Conservation (phyloP, 2,113 vertebrate species). For the Macquaria australasica region DNA sequence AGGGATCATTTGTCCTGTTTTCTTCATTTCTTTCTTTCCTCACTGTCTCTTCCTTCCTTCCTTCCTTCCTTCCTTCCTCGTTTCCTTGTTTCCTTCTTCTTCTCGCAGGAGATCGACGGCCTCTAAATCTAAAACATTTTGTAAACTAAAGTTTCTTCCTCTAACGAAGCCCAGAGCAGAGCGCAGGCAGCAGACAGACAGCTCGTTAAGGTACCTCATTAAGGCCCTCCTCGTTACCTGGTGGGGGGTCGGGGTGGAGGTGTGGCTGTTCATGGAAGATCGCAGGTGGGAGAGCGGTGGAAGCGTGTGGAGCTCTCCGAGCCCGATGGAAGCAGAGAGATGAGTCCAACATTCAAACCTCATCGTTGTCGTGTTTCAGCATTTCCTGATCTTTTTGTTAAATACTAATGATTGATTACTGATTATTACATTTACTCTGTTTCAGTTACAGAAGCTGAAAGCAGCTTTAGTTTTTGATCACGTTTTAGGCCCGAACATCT, state of each 20-base stretch:
- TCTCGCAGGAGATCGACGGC: not conserved
- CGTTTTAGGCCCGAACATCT: not conserved
- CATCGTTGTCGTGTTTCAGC: not conserved
- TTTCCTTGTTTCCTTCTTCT: not conserved
- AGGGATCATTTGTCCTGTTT: too few species aligned
- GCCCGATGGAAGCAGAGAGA: slow-evolving; percentile 65
- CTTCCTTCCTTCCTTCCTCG: not conserved
- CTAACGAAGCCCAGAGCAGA: not conserved
- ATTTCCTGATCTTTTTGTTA: not conserved
- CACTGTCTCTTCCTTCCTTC: not conserved
- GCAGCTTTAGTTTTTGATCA: not conserved
- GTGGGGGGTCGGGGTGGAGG: not conserved
- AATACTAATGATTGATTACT: not conserved
- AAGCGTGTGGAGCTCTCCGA: slow-evolving; percentile 46
- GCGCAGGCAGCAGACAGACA: slow-evolving; percentile 1
- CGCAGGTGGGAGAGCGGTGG: slow-evolving; percentile 39
- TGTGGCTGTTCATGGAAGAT: slow-evolving; percentile 66
- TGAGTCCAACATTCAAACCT: slow-evolving; percentile 13
- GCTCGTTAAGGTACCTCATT: slow-evolving; percentile 15
- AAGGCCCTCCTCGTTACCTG: slow-evolving; percentile 20
- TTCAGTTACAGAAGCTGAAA: not conserved
- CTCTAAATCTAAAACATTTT: not conserved
- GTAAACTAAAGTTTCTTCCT: slow-evolving; percentile 9
- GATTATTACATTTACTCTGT: not conserved
- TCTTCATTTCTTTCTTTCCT: not conserved